Evolutionary conservation across 2,888 invertebrate species (phyloP).

Genomic region (Plagodis pulveraria): DNA sequence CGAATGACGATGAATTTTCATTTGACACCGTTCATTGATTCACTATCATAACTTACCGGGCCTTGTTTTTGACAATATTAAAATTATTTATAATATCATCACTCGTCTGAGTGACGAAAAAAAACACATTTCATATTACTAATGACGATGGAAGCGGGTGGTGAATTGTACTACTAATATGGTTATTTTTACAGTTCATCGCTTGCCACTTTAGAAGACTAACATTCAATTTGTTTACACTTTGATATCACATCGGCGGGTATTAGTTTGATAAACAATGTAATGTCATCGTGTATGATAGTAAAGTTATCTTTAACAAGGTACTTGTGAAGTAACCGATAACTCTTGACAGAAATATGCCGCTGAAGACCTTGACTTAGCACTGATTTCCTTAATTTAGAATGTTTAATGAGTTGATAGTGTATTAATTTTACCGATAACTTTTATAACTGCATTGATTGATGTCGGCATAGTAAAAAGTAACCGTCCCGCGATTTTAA

Average conservation of each 20-base stretch:
- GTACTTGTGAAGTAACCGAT: conserved; percentile 16
- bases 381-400: conserved; percentile 25
- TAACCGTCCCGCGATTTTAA: too few species aligned
- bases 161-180: too few species aligned
- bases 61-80: too few species aligned
- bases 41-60: too few species aligned
- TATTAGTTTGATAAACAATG: conserved; percentile 8
- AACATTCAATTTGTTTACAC: not conserved
- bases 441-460: not conserved
- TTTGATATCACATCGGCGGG: conserved; percentile 7
- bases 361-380: conserved; percentile 9
- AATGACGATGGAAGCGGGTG: too few species aligned
- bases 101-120: too few species aligned
- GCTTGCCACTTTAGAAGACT: too few species aligned
- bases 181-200: too few species aligned
- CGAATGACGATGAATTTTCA: too few species aligned
- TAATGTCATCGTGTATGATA: not conserved
- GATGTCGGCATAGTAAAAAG: not conserved
- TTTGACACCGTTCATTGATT: too few species aligned
- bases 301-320: conserved; percentile 17
- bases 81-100: too few species aligned
- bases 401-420: not conserved
- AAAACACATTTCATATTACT: too few species aligned
- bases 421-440: not conserved
- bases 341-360: conserved; percentile 13